These are phyloP conservation scores for Sinosuthora webbiana DNA, from an alignment of 2,113 vertebrate species.

Conservation along the genomic window DNA sequence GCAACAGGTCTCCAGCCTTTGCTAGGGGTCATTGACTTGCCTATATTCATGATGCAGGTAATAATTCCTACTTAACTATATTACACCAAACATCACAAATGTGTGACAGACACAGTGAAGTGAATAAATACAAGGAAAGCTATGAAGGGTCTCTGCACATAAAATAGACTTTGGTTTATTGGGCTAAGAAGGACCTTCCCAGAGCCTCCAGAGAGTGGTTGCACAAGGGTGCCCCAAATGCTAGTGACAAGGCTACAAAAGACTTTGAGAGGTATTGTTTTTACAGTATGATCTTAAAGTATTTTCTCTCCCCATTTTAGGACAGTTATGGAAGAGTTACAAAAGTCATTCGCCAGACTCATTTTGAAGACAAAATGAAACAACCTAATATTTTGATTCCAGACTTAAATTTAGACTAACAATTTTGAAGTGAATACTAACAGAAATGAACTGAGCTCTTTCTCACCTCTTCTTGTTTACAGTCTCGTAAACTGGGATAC, in stretches of 20 bases:
- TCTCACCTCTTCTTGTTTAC: slow-evolving; percentile 50
- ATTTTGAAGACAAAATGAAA: neutral
- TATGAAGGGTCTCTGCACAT: neutral
- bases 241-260: neutral
- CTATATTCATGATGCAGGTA: neutral
- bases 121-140: neutral
- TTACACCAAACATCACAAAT: neutral
- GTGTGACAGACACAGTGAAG: neutral
- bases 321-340: neutral
- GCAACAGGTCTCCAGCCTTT: neutral
- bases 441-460: neutral
- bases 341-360: neutral
- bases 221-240: neutral
- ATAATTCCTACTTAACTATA: neutral
- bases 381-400: neutral
- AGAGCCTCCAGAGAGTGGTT: neutral
- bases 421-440: neutral
- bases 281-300: neutral
- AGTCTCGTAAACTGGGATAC: slow-evolving; percentile 50
- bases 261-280: neutral
- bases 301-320: neutral
- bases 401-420: slow-evolving; percentile 10
- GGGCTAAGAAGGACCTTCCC: neutral
- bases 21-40: neutral
- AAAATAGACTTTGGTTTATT: neutral